Percentiles rank a stretch among this genome's conserved stretches.
Conservation (phyloP, 2,797 vertebrate genomes). For the Otolemur crassicaudatus region DNA sequence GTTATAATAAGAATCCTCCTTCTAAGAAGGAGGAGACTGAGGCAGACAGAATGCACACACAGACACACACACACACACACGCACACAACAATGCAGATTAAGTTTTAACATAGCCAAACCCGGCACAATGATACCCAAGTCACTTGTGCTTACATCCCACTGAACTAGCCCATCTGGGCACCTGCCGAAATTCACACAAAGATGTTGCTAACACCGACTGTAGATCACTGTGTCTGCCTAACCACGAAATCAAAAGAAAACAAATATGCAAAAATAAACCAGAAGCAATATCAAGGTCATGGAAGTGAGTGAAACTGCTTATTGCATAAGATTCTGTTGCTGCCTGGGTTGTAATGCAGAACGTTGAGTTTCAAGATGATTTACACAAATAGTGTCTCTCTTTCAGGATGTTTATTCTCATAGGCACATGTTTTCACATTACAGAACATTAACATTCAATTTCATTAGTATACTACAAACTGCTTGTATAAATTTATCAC, state of each 20-base stretch:
- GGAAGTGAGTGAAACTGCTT: not conserved
- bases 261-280: not conserved
- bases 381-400: not conserved
- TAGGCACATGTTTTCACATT: slow-evolving; percentile 1
- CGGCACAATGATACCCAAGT: not conserved
- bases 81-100: not conserved
- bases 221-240: not conserved
- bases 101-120: not conserved
- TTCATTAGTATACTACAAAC: slow-evolving; percentile 68
- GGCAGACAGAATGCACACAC: not conserved
- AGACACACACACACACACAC: not conserved
- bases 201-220: not conserved
- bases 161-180: not conserved
- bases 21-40: not conserved
- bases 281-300: not conserved
- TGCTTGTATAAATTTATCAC: slow-evolving; percentile 39
- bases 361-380: not conserved
- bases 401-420: slow-evolving; percentile 21
- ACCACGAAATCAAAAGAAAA: not conserved
- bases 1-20: not conserved
- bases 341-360: not conserved
- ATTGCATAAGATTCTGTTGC: not conserved
- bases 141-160: not conserved
- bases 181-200: not conserved
- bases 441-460: slow-evolving; percentile 3